Evolutionary conservation across 2,888 invertebrate species (phyloP), one percentile per base, ranked within the genome.

Genomic region (Hipparchia semele): DNA sequence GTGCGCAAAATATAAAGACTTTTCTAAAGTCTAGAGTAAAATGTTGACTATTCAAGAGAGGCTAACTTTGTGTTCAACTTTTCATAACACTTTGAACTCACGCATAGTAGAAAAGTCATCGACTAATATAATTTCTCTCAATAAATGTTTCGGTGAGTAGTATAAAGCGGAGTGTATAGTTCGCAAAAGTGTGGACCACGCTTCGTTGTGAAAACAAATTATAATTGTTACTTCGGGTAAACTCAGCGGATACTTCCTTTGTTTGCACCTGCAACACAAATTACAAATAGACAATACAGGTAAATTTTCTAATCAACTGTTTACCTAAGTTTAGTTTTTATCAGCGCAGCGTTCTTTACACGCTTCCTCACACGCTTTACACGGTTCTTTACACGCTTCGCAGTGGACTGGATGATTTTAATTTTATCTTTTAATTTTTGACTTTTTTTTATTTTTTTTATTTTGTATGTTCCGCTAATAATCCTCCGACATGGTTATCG

Each of bases 121-220:
- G 8, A 99, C 98, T 6, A 99, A 95, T 83, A 99, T 97, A 68
- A 99, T 96, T 90, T 99, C 98, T 79, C 97, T 96, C 80, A 99
- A 95, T 59, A 99, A 95, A 80, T 96, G 94, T 6, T 94, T 88
- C 0, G 99, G 99, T 0, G 99, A 98, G 80, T 98, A 94, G 85
- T 98, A 97, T 59, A 99, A 86, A 33, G 99, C 98, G n/a, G 98
- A 98, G 87, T 98, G 97, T 3, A 99, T 96, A 0, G 99, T 99
- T 73, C 99, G 94, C 75, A 99, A 87, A 2, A 99, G 95, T 1
- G 99, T 98, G 0, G 98, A 98, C 99, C 99, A 99, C 0, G 99
- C 99, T 93, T 99, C 99, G 88, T 99, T 99, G 94, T 99, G 98
- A 92, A 99, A 99, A 87, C 98, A 98, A 80, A 99, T 97, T 75